Evolutionary conservation across 2,113 vertebrate species (phyloP).

Genomic region (Micronisus gabar): DNA sequence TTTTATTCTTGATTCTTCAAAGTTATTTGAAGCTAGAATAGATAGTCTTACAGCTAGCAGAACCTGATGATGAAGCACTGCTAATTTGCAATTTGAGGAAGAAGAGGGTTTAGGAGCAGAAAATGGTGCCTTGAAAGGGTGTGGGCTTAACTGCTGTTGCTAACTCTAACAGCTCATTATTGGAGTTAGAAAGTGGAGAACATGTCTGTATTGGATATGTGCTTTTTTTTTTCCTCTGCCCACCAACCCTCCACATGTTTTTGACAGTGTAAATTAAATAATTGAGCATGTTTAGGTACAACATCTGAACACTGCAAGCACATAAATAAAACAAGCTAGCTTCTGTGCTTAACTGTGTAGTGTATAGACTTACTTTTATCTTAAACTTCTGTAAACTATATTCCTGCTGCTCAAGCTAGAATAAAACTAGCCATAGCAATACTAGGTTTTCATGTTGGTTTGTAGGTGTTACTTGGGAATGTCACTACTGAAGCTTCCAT

Average conservation of each 20-base stretch:
- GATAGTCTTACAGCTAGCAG: neutral
- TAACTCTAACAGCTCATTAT: neutral
- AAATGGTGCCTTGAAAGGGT: neutral
- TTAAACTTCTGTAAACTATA: neutral
- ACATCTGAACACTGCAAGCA: neutral
- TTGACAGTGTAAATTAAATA: neutral
- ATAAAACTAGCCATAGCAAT: neutral
- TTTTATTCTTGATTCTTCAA: neutral
- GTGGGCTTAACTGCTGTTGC: neutral
- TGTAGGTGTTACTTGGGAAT: neutral
- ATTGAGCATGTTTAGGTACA: neutral
- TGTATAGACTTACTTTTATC: neutral
- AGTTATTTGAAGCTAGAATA: neutral
- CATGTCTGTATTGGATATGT: neutral
- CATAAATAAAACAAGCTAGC: neutral
- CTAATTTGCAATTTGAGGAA: neutral
- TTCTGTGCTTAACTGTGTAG: neutral
- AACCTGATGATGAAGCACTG: neutral
- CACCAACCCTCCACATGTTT: neutral
- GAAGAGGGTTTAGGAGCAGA: neutral
- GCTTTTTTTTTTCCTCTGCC: neutral
- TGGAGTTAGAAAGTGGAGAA: neutral
- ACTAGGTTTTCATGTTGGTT: neutral
- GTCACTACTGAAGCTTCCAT: neutral
- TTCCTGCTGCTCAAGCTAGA: neutral